Base-by-base conservation (phyloP, 2,888 invertebrate genomes). In the Conops quadrifasciatus region DNA sequence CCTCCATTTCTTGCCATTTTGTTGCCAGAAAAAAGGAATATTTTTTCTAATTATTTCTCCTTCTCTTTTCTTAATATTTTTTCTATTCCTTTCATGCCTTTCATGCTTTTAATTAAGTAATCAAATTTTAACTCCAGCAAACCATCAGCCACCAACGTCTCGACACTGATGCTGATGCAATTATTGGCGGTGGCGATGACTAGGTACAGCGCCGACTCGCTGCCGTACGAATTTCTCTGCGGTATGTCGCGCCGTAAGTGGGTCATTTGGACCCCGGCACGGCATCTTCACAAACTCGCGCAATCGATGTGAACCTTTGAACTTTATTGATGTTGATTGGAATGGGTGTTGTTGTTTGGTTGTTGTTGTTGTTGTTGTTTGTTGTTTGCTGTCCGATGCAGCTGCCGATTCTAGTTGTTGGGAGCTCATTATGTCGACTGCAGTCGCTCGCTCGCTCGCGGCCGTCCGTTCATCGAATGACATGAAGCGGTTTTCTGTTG, bases 251-350 rank as follows among this genome's bases (percentile, higher is more conserved):
- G n/a, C n/a, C n/a, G n/a, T n/a, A n/a, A n/a, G n/a, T n/a, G n/a
- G n/a, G n/a, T n/a, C n/a, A n/a, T n/a, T n/a, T n/a, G n/a, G n/a
- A n/a, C n/a, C n/a, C n/a, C 36, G 36, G 5, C 4, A 36, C 36
- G 9, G 36, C 36, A 36, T 4, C 36, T 36, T 36, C 36, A 36
- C 36, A 36, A 36, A 36, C 9, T 36, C 36, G 36, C 9, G 9
- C 36, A 36, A 16, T 56, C 2, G 36, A 30, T 26, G 28, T n/a
- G n/a, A 30, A 60, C 30, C 60, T 60, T 60, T 60, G 60, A 60
- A 60, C 60, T 60, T 60, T 60, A n/a, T 28, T 60, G 36, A 36
- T 36, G 36, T 36, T 9, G 36, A 7, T 36, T 36, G 36, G 36
- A 7, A 36, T 36, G 4, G 36, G 4, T 36, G 36, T n/a, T n/a